Percentiles rank a stretch among this genome's conserved stretches.
These are phyloP conservation scores for Agapornis canus DNA, from an alignment of 2,797 vertebrate species.

Conservation along the genomic window DNA sequence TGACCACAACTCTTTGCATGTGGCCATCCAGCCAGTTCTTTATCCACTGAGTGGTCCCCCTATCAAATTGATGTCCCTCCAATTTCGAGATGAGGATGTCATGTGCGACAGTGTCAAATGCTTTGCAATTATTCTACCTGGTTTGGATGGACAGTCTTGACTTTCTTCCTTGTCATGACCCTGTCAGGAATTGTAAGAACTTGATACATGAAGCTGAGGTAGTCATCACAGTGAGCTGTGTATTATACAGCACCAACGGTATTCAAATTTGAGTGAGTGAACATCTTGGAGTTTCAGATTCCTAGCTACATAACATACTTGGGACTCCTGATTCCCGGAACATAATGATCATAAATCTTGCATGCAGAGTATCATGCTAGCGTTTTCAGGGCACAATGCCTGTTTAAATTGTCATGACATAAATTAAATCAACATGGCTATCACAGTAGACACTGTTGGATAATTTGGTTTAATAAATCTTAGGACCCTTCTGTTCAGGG, in stretches of 20 bases:
- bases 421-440: background rate
- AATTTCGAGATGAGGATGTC: too few relatives aligned
- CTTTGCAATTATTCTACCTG: background rate
- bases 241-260: background rate
- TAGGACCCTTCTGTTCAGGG: background rate
- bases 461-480: background rate
- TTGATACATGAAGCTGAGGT: background rate
- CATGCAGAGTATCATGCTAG: background rate
- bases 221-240: background rate
- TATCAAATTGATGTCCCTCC: too few relatives aligned
- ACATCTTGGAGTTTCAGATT: background rate
- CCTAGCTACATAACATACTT: background rate
- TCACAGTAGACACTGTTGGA: background rate
- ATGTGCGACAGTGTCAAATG: too few relatives aligned
- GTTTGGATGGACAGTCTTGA: background rate
- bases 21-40: too few relatives aligned
- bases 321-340: background rate
- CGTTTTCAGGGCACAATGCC: background rate
- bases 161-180: background rate
- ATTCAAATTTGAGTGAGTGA: background rate
- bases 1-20: too few relatives aligned
- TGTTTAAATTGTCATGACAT: background rate
- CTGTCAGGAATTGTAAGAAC: background rate
- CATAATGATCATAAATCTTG: background rate
- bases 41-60: too few relatives aligned